A percentile compares a stretch with the other conserved stretches of the same genome.
Conservation (phyloP, 2,113 vertebrate genomes). For the Rhegmatorhina hoffmannsi region DNA sequence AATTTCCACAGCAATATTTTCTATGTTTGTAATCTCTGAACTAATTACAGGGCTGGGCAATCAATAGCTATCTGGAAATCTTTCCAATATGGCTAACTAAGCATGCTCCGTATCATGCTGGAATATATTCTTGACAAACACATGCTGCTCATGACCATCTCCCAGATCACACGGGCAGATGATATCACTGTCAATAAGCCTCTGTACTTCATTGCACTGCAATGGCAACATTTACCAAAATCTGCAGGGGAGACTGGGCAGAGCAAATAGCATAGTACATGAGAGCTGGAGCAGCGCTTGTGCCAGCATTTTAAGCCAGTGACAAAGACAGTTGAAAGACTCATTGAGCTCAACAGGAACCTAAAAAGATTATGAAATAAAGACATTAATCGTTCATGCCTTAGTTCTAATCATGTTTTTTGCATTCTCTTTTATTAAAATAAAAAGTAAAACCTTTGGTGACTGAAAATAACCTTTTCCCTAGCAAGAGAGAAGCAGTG, state of each 20-base stretch:
- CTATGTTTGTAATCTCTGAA: constrained; percentile 36
- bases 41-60: constrained; percentile 51
- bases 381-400: neutral
- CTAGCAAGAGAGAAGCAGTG: neutral
- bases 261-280: neutral
- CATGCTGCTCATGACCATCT: neutral
- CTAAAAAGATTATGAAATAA: neutral
- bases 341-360: neutral
- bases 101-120: neutral
- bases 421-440: neutral
- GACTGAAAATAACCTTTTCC: neutral
- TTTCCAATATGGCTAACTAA: neutral
- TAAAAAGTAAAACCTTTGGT: neutral
- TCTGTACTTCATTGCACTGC: neutral
- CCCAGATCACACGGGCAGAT: neutral
- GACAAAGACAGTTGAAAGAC: neutral
- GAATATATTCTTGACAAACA: neutral
- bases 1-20: constrained; percentile 30
- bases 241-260: neutral
- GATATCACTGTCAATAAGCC: neutral
- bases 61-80: constrained; percentile 44
- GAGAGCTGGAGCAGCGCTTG: neutral
- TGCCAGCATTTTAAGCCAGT: neutral
- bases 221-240: neutral
- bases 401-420: neutral